These are phyloP conservation scores for Betta splendens DNA, from an alignment of 2,797 vertebrate species.

Conservation along the genomic window DNA sequence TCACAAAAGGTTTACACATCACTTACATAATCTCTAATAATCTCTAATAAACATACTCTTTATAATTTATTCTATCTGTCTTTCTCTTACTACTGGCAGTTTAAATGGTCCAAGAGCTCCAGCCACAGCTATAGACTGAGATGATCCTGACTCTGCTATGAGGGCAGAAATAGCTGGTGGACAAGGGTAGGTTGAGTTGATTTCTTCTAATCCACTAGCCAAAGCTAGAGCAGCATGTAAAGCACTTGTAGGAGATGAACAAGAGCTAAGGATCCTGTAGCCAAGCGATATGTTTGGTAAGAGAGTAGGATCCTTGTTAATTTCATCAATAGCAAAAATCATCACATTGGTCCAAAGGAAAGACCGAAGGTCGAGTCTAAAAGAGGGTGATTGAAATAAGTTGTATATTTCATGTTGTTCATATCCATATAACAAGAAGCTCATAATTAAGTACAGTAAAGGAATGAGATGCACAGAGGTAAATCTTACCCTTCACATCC, in stretches of 20 bases:
- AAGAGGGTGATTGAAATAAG: neutral
- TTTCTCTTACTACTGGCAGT: conserved; percentile 76
- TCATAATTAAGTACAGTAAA: neutral
- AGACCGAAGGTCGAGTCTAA: conserved; percentile 78
- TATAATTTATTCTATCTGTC: no score
- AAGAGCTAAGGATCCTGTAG: conserved; percentile 81
- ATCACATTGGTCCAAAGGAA: conserved; percentile 82
- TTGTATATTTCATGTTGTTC: neutral
- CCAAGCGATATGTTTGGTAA: conserved; percentile 81
- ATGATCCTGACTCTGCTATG: conserved; percentile 81
- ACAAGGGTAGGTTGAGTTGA: conserved; percentile 48
- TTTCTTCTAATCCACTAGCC: conserved; percentile 54
- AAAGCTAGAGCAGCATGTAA: conserved; percentile 76
- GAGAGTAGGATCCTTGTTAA: conserved; percentile 72
- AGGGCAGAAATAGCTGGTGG: conserved; percentile 73
- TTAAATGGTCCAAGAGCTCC: conserved; percentile 78
- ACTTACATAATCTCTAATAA: no score
- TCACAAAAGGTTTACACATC: neutral
- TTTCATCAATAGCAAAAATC: conserved; percentile 83
- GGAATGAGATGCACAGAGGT: no score
- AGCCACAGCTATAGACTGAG: conserved; percentile 79
- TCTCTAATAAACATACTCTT: no score
- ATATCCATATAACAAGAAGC: neutral
- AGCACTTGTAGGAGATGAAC: conserved; percentile 76
- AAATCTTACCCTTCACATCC: conserved; percentile 74